phyloP scores from a whole-genome alignment of 1,140 invertebrate species.

The Brachionus koreanus region DNA sequence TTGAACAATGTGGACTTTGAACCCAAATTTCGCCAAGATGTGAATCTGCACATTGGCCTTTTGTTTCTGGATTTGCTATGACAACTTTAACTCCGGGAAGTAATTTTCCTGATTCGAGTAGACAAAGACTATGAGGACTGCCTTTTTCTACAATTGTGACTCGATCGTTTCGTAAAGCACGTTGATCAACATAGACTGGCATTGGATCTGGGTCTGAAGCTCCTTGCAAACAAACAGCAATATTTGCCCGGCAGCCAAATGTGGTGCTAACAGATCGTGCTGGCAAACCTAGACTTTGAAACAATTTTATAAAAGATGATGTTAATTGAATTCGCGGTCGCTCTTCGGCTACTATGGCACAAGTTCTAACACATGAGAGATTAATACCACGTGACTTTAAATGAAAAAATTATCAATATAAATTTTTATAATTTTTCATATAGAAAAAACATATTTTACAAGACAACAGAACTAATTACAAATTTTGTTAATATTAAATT shows the following conservation, averaged over 20 bases:
- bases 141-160: conserved; percentile 64
- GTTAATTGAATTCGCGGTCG: conserved; percentile 88
- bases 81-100: conserved; percentile 94
- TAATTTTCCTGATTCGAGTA: conserved; percentile 93
- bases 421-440: neutral
- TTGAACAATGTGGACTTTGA: conserved; percentile 89
- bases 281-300: conserved; percentile 86
- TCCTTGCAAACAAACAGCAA: conserved; percentile 96
- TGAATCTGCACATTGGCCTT: conserved; percentile 97
- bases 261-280: conserved; percentile 93
- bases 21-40: conserved; percentile 94
- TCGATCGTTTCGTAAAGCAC: conserved; percentile 78
- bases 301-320: conserved; percentile 92
- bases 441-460: neutral
- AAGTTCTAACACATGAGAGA: conserved; percentile 88
- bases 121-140: conserved; percentile 88
- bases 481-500: too few species aligned
- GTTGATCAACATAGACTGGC: conserved; percentile 92
- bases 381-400: conserved; percentile 72
- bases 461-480: too few species aligned
- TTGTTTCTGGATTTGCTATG: conserved; percentile 98
- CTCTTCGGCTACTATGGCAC: conserved; percentile 97
- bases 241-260: conserved; percentile 97
- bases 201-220: conserved; percentile 95
- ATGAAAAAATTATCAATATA: conserved; percentile 46